These are phyloP conservation scores for Bombus difficillimus DNA, from an alignment of 1,140 invertebrate species.

Conservation along the genomic window DNA sequence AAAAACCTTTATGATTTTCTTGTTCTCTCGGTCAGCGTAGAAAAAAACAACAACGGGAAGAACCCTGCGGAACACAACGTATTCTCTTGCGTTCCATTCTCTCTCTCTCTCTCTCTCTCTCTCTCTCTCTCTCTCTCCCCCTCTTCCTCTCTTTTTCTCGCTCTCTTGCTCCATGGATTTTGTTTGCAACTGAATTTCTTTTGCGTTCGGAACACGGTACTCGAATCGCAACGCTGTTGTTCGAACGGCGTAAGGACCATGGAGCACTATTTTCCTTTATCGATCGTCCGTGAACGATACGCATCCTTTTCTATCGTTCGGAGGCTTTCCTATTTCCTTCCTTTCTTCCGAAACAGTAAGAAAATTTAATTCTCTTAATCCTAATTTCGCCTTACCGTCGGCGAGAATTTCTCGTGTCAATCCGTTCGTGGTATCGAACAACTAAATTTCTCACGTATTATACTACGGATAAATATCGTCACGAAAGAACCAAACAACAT, in stretches of 20 bases:
- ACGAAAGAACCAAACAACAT: no score
- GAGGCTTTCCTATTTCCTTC: neutral
- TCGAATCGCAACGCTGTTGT: constrained; percentile 17
- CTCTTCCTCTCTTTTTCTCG: no score
- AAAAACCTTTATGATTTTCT: constrained; percentile 39
- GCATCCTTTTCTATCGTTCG: neutral
- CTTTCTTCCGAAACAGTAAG: neutral
- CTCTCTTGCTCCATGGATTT: neutral
- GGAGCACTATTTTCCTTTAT: neutral
- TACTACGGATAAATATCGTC: no score
- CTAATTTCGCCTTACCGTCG: no score
- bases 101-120: neutral
- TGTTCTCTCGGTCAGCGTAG: constrained; percentile 8
- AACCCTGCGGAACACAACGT: neutral
- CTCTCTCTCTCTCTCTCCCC: neutral
- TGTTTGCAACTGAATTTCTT: constrained; percentile 2
- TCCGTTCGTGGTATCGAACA: no score
- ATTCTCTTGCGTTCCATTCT: neutral
- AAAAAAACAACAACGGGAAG: constrained; percentile 5
- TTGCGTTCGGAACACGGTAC: neutral
- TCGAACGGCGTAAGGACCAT: neutral
- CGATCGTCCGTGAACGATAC: constrained; percentile 5
- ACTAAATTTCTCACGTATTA: no score
- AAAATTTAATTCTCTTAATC: neutral
- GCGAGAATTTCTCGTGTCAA: no score